Percentiles rank a stretch among this genome's conserved stretches.
phyloP scores from a whole-genome alignment of 2,797 vertebrate species.

The Microctenopoma steveboyesi region DNA sequence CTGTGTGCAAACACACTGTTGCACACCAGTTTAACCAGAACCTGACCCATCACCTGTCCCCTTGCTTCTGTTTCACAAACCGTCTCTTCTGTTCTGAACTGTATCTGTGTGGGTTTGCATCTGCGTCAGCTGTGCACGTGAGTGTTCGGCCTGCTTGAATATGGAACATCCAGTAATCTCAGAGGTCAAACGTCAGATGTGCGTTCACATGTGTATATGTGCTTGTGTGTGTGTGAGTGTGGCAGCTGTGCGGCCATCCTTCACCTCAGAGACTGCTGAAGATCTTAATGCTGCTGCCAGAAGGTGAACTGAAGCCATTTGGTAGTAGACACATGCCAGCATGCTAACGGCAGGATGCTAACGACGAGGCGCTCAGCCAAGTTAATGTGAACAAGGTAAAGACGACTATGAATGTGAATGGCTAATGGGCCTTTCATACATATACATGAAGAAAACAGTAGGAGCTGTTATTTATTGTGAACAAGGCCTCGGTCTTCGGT shows the following conservation, averaged over 20 bases:
- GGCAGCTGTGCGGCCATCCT: conserved; percentile 50
- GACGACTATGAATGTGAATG: no score
- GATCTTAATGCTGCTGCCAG: conserved; percentile 28
- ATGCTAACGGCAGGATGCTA: conserved; percentile 15
- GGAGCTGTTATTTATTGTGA: no score
- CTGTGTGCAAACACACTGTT: conserved; percentile 34
- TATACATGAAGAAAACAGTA: no score
- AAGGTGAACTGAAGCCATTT: conserved; percentile 41
- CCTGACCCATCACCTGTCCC: conserved; percentile 51
- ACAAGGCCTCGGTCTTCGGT: no score
- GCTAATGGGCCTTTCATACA: no score
- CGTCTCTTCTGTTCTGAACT: conserved; percentile 2
- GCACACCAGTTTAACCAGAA: conserved; percentile 24
- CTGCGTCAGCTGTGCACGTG: conserved; percentile 6
- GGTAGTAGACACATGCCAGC: conserved; percentile 25
- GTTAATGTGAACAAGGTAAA: not conserved
- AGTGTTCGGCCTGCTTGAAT: not conserved
- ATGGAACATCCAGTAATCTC: conserved; percentile 7
- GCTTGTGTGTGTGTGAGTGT: not conserved
- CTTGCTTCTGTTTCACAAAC: conserved; percentile 41
- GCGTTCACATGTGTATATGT: not conserved
- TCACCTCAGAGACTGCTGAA: conserved; percentile 19
- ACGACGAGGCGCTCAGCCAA: not conserved
- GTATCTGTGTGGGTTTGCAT: conserved; percentile 7
- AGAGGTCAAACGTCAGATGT: conserved; percentile 4